A percentile compares a stretch with the other conserved stretches of the same genome.
These are phyloP conservation scores for Acyrthosiphon pisum DNA, from an alignment of 1,140 invertebrate species.

Conservation along the genomic window DNA sequence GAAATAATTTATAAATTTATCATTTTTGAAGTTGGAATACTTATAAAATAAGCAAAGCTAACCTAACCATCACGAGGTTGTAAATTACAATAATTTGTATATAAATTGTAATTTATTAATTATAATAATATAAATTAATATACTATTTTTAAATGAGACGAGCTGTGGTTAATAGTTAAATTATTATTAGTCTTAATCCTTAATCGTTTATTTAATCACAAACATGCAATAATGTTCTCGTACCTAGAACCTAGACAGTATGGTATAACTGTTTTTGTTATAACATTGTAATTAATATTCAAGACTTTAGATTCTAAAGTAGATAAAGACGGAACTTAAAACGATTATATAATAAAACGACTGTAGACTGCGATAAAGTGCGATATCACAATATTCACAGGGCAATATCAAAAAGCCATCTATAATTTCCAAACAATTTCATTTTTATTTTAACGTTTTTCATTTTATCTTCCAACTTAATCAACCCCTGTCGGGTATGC, in stretches of 20 bases:
- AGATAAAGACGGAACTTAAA: not conserved
- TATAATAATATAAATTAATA: not conserved
- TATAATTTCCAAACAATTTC: not conserved
- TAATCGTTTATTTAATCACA: not conserved
- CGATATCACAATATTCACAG: too few relatives aligned
- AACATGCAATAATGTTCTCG: not conserved
- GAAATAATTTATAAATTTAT: not conserved
- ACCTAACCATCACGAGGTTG: not conserved
- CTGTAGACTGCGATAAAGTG: not conserved
- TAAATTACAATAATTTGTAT: too few relatives aligned
- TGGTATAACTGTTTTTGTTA: not conserved
- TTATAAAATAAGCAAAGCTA: not conserved
- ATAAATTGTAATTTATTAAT: too few relatives aligned
- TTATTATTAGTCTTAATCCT: not conserved
- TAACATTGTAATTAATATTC: too few relatives aligned
- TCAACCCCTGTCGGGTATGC: too few relatives aligned
- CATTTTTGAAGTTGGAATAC: not conserved
- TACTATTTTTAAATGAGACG: not conserved
- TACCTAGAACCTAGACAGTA: not conserved
- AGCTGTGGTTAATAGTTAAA: not conserved
- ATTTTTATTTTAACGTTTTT: not conserved
- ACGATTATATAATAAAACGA: not conserved
- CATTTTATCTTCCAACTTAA: too few relatives aligned
- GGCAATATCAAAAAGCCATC: not conserved
- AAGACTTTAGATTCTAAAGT: too few relatives aligned